Percentiles rank a stretch among this genome's conserved stretches.
phyloP scores from a whole-genome alignment of 2,888 invertebrate genomes.

The Cheilosia vernalis region DNA sequence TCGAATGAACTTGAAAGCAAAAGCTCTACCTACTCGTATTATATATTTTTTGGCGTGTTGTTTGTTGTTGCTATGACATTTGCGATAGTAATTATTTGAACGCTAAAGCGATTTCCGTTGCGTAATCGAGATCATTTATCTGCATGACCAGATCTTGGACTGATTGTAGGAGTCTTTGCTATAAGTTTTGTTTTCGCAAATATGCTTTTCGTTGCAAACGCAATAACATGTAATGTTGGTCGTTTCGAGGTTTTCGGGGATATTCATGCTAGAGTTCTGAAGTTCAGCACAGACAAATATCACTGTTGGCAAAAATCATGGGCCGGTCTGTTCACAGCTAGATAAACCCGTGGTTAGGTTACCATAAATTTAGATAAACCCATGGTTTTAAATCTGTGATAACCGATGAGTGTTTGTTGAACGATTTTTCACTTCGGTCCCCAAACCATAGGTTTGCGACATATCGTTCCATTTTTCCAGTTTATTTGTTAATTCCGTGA shows the following conservation, averaged over 20 bases:
- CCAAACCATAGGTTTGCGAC: too few relatives aligned
- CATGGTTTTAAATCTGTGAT: too few relatives aligned
- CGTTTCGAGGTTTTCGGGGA: not conserved
- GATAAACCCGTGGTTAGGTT: too few relatives aligned
- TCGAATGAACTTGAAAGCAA: constrained; percentile 59
- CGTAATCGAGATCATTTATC: constrained; percentile 14
- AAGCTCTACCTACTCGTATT: not conserved
- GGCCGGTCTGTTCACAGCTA: too few relatives aligned
- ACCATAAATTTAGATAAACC: too few relatives aligned
- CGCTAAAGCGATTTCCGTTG: not conserved
- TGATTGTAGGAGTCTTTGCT: not conserved
- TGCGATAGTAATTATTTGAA: not conserved
- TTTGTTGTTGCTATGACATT: constrained; percentile 17
- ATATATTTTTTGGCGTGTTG: not conserved
- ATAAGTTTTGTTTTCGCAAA: not conserved
- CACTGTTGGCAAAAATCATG: too few relatives aligned
- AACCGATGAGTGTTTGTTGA: too few relatives aligned
- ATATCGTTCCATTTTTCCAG: too few relatives aligned
- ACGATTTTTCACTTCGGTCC: too few relatives aligned
- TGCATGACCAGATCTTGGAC: constrained; percentile 1
- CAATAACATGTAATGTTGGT: not conserved
- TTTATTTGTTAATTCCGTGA: too few relatives aligned
- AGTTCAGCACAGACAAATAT: too few relatives aligned
- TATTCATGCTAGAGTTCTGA: too few relatives aligned
- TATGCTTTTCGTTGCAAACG: not conserved